Evolutionary conservation across 2,113 vertebrate genomes (phyloP), one percentile per base, ranked within the genome.

Genomic region (Antennarius striatus): DNA sequence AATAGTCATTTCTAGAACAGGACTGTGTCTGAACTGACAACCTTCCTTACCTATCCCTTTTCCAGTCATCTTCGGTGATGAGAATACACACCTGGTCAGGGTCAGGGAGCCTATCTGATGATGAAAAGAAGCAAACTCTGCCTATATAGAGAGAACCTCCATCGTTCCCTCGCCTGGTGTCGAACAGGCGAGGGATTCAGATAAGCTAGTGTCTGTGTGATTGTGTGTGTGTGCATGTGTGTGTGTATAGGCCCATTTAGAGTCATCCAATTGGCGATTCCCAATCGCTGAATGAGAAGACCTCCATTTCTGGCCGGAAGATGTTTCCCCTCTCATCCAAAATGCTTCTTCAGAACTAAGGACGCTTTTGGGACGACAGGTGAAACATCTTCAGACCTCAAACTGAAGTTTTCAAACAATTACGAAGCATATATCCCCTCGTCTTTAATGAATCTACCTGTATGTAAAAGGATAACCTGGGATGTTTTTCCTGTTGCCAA

Each of bases 391-490:
- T 22, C 22, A 22, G 22, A 22, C 22, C 22, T 22, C 22, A 22
- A 22, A 22, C 22, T 1, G 2, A 22, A 22, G 22, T 22, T 22
- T 22, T 22, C 22, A 22, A 22, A 22, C 22, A 22, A 2, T 22
- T 22, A 22, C 22, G 10, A 53, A 63, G 50, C 36, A 17, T 16
- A 12, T 49, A 61, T 53, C 40, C 57, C 60, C 56, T 48, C 32
- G 15, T 10, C 45, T 70, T 68, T 67, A 66, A 30, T 67, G 60
- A 49, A 48, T 74, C 15, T 48, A 68, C 56, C 17, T 77, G 58
- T 57, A n/a, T 50, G 58, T 40, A 56, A 64, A 43, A 36, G 15
- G 42, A 73, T 55, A 54, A 64, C 69, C 63, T 29, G 49, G 56
- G 46, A 22, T 22, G 60, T 40, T 45, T 55, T 49, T 46, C 50